phyloP scores from a whole-genome alignment of 2,113 vertebrate genomes.

The Neodon shergylaensis region DNA sequence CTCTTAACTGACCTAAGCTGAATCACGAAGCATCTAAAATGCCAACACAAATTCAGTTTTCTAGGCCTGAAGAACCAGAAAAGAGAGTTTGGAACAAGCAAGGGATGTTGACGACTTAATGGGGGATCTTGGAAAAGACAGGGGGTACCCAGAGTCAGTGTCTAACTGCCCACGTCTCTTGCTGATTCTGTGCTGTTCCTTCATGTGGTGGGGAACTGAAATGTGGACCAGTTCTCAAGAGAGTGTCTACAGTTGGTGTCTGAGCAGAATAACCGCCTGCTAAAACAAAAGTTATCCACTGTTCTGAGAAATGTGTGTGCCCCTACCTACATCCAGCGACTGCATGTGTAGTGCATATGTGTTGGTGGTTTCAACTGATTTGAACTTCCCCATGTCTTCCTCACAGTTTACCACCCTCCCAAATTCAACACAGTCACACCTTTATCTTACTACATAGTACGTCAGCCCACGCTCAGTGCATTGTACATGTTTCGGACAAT shows the following conservation, averaged over 20 bases:
- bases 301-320: not conserved
- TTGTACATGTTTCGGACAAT: not conserved
- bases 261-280: not conserved
- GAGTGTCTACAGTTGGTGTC: not conserved
- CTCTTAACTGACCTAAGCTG: not conserved
- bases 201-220: not conserved
- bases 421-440: not conserved
- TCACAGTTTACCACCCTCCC: not conserved
- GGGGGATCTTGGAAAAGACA: not conserved
- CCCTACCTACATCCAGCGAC: not conserved
- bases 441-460: not conserved
- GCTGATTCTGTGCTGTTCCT: not conserved
- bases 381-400: not conserved
- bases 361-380: not conserved
- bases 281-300: not conserved
- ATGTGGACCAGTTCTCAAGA: not conserved
- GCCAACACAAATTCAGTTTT: not conserved
- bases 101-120: not conserved
- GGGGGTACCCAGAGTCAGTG: not conserved
- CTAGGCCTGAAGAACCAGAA: constrained; percentile 6
- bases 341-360: not conserved
- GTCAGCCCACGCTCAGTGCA: not conserved
- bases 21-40: not conserved
- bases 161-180: not conserved
- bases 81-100: not conserved